Evolutionary conservation across 2,113 vertebrate genomes (phyloP).

Genomic region (Psephotus haematonotus): DNA sequence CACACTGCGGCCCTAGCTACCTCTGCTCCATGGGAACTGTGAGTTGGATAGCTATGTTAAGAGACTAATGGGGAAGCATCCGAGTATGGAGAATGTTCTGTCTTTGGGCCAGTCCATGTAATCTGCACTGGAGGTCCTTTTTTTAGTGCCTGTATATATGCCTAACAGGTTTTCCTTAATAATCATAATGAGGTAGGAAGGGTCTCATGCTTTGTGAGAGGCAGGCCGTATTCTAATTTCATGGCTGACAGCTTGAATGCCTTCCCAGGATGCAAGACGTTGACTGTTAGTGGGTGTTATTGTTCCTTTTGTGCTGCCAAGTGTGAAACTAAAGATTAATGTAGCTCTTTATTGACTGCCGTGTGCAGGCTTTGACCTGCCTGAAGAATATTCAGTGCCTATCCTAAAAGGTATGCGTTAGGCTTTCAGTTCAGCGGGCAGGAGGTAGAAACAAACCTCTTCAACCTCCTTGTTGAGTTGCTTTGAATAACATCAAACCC

Average conservation of each 20-base stretch:
- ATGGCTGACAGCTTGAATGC: not conserved
- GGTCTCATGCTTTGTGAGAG: not conserved
- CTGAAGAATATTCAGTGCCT: not conserved
- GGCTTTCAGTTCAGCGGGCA: not conserved
- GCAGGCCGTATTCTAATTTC: not conserved
- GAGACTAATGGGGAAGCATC: not conserved
- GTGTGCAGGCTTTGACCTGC: constrained; percentile 12
- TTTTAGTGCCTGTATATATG: not conserved
- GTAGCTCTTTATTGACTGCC: not conserved
- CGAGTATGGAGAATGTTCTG: not conserved
- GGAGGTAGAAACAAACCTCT: not conserved
- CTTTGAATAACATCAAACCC: not conserved
- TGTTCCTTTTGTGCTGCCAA: not conserved
- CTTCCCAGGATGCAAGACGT: not conserved
- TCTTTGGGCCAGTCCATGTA: not conserved
- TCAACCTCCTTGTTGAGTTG: not conserved
- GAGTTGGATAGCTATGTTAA: not conserved
- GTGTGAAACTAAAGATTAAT: not conserved
- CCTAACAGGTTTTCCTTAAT: not conserved
- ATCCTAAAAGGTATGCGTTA: not conserved
- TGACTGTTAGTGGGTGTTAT: not conserved
- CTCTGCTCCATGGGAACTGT: not conserved
- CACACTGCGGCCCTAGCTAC: not conserved
- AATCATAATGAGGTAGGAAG: not conserved
- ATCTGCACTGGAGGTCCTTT: not conserved